These are phyloP conservation scores for Danio rerio DNA, from an alignment of 2,113 vertebrate genomes.

Conservation along the genomic window GRCz12tu NC_133187.1:25434501-25435000, in stretches of 20 bases:
- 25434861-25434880: constrained; percentile 34
- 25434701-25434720: constrained; percentile 19
- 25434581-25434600: too few species aligned
- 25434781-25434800: constrained; percentile 42
- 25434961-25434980: constrained; percentile 31
- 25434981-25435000: constrained; percentile 1
- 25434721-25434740: constrained; percentile 4
- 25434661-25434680: constrained; percentile 13
- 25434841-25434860: constrained; percentile 17
- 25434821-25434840: constrained; percentile 38
- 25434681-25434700: not conserved
- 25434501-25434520: too few species aligned
- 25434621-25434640: constrained; percentile 9
- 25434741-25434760: constrained; percentile 27
- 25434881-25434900: constrained; percentile 13
- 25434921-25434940: constrained; percentile 12
- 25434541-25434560: too few species aligned
- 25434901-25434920: constrained; percentile 2
- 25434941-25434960: not conserved
- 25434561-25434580: too few species aligned
- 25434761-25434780: constrained; percentile 30
- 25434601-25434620: constrained; percentile 2
- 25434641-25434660: constrained; percentile 19
- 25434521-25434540: too few species aligned
- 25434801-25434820: constrained; percentile 43